These are phyloP conservation scores for Odontophorus gujanensis DNA, from an alignment of 2,113 vertebrate species.

Conservation along the genomic window DNA sequence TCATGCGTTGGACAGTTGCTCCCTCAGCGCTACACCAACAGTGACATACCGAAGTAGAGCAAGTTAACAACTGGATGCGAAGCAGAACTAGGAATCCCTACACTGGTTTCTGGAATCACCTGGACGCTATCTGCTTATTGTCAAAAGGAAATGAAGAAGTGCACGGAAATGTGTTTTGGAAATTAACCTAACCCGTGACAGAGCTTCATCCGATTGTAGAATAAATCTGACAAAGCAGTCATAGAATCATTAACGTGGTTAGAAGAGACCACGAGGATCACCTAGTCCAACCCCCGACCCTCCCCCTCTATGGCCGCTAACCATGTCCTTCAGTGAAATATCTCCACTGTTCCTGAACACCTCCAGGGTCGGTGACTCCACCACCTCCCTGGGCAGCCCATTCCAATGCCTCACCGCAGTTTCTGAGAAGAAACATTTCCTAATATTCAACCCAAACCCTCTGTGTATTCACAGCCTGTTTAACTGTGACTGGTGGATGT, in stretches of 20 bases:
- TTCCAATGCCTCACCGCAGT: too few species aligned
- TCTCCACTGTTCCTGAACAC: too few species aligned
- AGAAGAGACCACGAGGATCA: too few species aligned
- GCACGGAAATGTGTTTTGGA: not conserved
- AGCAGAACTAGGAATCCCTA: not conserved
- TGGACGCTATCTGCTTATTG: not conserved
- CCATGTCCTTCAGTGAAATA: too few species aligned
- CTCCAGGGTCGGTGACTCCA: too few species aligned
- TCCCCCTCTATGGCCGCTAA: too few species aligned
- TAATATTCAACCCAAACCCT: not conserved
- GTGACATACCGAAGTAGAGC: not conserved
- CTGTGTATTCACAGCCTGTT: not conserved
- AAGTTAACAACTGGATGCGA: not conserved
- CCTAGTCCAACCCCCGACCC: too few species aligned
- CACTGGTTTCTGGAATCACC: not conserved
- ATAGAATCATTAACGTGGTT: too few species aligned
- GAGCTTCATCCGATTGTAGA: not conserved
- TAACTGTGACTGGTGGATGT: not conserved
- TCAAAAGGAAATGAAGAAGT: not conserved
- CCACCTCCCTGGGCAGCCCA: too few species aligned
- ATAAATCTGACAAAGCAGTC: not conserved
- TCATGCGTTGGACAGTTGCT: not conserved
- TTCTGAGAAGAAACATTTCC: too few species aligned
- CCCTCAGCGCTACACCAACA: accelerated
- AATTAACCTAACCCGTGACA: not conserved